Evolutionary conservation across 2,797 vertebrate species (phyloP).

Genomic region (Pipistrellus pygmaeus): DNA sequence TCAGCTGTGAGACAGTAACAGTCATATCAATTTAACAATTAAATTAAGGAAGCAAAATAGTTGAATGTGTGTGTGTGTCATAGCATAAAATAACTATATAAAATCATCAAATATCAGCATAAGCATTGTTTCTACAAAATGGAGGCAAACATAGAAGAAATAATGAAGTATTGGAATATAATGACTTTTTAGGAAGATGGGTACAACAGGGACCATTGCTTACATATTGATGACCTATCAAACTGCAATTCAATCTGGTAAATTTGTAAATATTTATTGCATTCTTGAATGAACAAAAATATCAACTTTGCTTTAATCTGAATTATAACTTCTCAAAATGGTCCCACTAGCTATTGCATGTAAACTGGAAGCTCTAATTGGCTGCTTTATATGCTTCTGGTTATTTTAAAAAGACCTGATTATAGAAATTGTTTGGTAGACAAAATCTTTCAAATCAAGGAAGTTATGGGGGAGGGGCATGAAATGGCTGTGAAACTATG

Average conservation of each 20-base stretch:
- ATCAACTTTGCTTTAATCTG: neutral
- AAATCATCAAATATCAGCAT: neutral
- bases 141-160: neutral
- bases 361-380: neutral
- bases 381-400: neutral
- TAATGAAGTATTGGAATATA: neutral
- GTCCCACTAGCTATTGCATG: neutral
- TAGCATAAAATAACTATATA: neutral
- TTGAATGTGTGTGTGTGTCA: neutral
- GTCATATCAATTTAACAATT: constrained; percentile 20
- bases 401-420: neutral
- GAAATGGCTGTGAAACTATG: neutral
- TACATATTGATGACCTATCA: neutral
- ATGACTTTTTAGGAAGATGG: neutral
- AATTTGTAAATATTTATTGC: neutral
- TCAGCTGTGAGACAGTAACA: neutral
- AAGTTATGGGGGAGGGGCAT: neutral
- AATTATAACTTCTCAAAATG: constrained; percentile 29
- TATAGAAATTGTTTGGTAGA: neutral
- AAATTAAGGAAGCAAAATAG: constrained; percentile 9
- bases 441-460: constrained; percentile 34
- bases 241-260: neutral
- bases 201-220: neutral
- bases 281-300: neutral
- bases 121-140: neutral